Conservation (phyloP, 2,888 invertebrate species). For the Asteroscopus sphinx region DNA sequence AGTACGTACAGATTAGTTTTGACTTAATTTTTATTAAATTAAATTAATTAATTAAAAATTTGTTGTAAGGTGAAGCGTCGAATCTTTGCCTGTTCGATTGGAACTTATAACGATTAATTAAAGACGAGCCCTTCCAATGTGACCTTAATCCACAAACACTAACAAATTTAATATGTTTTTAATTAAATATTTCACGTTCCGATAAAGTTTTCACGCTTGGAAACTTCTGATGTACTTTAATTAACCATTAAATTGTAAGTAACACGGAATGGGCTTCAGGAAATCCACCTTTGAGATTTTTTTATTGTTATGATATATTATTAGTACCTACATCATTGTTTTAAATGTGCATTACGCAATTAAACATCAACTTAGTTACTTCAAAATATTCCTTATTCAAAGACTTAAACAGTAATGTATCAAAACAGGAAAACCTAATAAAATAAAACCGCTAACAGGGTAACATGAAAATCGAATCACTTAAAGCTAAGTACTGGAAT, state of each 20-base stretch:
- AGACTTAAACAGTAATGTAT: not conserved
- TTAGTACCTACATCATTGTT: too few species aligned
- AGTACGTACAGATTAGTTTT: too few species aligned
- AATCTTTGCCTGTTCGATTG: not conserved
- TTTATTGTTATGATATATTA: not conserved
- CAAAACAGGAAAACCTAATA: not conserved
- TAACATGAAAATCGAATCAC: constrained; percentile 13
- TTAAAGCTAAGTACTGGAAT: constrained; percentile 15
- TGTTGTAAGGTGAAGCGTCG: not conserved
- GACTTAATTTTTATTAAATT: too few species aligned
- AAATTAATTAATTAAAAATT: too few species aligned
- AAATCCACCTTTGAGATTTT: not conserved
- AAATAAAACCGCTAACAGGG: constrained; percentile 1
- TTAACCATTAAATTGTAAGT: constrained; percentile 15
- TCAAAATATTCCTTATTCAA: not conserved
- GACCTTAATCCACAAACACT: constrained; percentile 8
- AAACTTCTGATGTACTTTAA: constrained; percentile 18
- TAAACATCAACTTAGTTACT: not conserved
- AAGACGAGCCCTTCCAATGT: not conserved
- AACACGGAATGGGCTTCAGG: not conserved
- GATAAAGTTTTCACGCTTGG: constrained; percentile 32
- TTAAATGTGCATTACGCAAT: too few species aligned
- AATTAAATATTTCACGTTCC: constrained; percentile 44
- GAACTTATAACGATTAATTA: constrained; percentile 19
- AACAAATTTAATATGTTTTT: constrained; percentile 19